Evolutionary conservation across 2,113 vertebrate genomes (phyloP), one percentile per base, ranked within the genome.

Genomic region (Pelmatolapia mariae): DNA sequence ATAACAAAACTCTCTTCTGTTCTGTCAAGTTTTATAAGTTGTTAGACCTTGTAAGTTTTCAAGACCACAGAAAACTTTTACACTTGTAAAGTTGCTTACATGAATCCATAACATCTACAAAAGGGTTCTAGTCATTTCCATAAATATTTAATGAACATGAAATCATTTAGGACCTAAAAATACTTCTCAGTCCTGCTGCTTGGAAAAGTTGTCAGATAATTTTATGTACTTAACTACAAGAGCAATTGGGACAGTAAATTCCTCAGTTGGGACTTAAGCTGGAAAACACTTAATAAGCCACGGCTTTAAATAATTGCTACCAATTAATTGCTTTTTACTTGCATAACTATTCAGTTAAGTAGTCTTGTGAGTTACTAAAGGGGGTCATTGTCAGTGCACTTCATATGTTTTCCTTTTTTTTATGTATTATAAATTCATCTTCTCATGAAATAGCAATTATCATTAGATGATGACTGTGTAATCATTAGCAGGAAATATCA

Each of bases 311-410:
- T 90, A 90, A 93, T 93, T 92, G 90, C 86, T 78, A 73, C 61
- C 78, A 92, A 89, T 93, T 92, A 93, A 94, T 92, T 93, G 85
- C 85, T 87, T 91, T 92, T 92, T 61, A 82, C 79, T 88, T 86
- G 83, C 86, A 81, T 90, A 43, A 86, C 86, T 81, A 26, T 87
- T 89, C 61, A 86, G 40, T 91, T 83, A 86, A 92, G 57, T 84
- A 84, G 85, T 82, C 83, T 86, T 89, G 81, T 59, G 81, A 90
- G 43, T 86, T 88, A 82, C 57, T 33, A 81, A 92, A 92, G 43
- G 78, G 86, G 80, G 80, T 89, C 71, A 80, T 83, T 87, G 81
- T 90, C 82, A 52, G 38, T 78, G 43, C 79, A 86, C 45, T 84
- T 82, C 8, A n/a, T 85, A 29, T 56, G 84, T 71, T 22, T 80